Conservation (phyloP, 2,888 invertebrate genomes). For the Chrysomela aeneicollis region DNA sequence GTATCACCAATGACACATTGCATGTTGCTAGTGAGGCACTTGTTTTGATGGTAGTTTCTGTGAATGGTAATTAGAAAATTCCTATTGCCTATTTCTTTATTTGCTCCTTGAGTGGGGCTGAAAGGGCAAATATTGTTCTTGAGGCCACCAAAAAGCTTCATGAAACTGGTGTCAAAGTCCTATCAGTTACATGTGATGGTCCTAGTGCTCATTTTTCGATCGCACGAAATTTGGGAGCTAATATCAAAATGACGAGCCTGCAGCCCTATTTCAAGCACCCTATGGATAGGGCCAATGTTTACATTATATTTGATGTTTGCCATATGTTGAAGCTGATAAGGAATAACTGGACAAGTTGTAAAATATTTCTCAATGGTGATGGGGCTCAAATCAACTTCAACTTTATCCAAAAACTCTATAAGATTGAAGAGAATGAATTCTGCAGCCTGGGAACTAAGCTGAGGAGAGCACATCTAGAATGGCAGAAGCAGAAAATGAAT, state of each 20-base stretch:
- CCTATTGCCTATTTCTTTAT: conserved; percentile 46
- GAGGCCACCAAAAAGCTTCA: conserved; percentile 30
- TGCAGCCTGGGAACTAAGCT: conserved; percentile 26
- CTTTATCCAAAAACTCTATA: conserved; percentile 25
- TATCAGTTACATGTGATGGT: conserved; percentile 42
- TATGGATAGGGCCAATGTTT: conserved; percentile 16
- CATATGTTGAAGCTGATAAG: conserved; percentile 32
- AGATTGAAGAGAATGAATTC: conserved; percentile 29
- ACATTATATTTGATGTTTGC: conserved; percentile 27
- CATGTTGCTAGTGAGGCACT: conserved; percentile 44
- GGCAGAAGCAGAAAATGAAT: conserved; percentile 35
- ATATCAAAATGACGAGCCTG: conserved; percentile 28
- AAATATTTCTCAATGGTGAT: conserved; percentile 4
- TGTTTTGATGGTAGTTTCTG: conserved; percentile 37
- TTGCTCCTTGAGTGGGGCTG: conserved; percentile 32
- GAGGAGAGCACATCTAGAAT: conserved; percentile 30
- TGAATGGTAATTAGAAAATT: conserved; percentile 42
- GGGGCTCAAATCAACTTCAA: conserved; percentile 20
- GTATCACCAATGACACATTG: conserved; percentile 38
- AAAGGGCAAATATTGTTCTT: conserved; percentile 34
- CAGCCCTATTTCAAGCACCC: conserved; percentile 37
- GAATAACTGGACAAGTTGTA: conserved; percentile 17
- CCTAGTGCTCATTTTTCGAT: conserved; percentile 33
- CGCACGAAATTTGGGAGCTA: conserved; percentile 33
- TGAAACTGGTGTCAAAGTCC: conserved; percentile 31